phyloP scores from a whole-genome alignment of 2,797 vertebrate species.

The Sciurus vulgaris region DNA sequence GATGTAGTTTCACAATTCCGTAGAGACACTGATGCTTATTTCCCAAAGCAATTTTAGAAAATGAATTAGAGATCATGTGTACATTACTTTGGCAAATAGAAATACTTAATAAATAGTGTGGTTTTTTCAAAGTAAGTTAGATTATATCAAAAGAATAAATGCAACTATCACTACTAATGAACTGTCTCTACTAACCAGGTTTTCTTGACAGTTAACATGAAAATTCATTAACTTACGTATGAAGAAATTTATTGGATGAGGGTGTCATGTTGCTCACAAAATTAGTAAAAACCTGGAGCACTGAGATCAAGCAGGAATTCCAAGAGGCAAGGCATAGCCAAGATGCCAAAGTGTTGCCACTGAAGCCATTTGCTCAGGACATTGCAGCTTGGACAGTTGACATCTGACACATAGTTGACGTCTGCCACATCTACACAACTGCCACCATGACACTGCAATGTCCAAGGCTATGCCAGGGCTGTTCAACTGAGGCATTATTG shows the following conservation, averaged over 20 bases:
- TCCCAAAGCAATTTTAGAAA: not conserved
- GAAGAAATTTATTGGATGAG: not conserved
- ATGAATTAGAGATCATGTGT: not conserved
- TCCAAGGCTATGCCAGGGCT: not conserved
- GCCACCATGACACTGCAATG: not conserved
- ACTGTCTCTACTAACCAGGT: not conserved
- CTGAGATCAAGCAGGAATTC: not conserved
- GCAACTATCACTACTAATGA: not conserved
- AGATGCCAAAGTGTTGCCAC: not conserved
- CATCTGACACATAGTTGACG: not conserved
- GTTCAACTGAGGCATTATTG: not conserved
- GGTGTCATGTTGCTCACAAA: not conserved
- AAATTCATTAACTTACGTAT: not conserved
- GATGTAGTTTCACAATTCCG: not conserved
- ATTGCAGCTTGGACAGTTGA: not conserved
- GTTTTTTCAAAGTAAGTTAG: not conserved
- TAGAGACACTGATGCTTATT: not conserved
- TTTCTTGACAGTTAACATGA: not conserved
- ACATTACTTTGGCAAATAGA: not conserved
- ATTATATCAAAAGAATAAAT: not conserved
- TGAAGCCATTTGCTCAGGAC: not conserved
- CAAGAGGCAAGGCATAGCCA: not conserved
- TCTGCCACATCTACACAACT: not conserved
- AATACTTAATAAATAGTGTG: not conserved
- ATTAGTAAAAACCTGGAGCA: not conserved